phyloP scores from a whole-genome alignment of 2,888 invertebrate species.

The Ochropacha duplaris region DNA sequence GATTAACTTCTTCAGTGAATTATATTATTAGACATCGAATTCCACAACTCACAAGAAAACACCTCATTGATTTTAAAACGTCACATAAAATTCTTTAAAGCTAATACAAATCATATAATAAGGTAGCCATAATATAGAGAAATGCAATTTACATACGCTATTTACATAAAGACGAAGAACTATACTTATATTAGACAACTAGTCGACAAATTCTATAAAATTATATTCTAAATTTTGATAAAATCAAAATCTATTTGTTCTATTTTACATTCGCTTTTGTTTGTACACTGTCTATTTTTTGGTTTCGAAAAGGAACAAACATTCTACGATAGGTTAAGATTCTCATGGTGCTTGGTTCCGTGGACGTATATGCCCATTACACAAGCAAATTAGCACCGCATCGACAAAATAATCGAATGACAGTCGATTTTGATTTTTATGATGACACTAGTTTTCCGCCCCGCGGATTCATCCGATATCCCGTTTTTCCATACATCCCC shows the following conservation, averaged over 20 bases:
- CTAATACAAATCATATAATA: background rate
- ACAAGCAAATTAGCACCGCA: no score
- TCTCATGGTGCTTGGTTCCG: no score
- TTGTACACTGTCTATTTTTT: constrained; percentile 48
- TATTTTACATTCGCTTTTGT: constrained; percentile 32
- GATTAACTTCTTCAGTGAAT: background rate
- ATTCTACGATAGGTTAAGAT: constrained; percentile 9
- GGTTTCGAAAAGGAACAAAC: constrained; percentile 54
- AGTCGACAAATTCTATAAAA: background rate
- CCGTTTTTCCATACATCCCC: no score
- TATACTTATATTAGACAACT: background rate
- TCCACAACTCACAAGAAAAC: background rate
- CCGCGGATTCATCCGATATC: no score
- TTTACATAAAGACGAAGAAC: constrained; percentile 7
- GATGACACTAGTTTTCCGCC: no score
- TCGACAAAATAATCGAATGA: no score
- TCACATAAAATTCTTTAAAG: background rate
- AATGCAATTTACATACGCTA: constrained; percentile 5
- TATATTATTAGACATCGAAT: background rate
- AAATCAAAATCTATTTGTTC: constrained; percentile 43
- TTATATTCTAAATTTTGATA: constrained; percentile 27
- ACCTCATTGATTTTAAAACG: background rate
- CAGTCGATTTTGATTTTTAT: no score
- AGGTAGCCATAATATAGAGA: background rate
- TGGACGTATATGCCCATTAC: no score